A percentile compares a stretch with the other conserved stretches of the same genome.
These are phyloP conservation scores for Coluber constrictor DNA, from an alignment of 2,797 vertebrate genomes.

Conservation along the genomic window DNA sequence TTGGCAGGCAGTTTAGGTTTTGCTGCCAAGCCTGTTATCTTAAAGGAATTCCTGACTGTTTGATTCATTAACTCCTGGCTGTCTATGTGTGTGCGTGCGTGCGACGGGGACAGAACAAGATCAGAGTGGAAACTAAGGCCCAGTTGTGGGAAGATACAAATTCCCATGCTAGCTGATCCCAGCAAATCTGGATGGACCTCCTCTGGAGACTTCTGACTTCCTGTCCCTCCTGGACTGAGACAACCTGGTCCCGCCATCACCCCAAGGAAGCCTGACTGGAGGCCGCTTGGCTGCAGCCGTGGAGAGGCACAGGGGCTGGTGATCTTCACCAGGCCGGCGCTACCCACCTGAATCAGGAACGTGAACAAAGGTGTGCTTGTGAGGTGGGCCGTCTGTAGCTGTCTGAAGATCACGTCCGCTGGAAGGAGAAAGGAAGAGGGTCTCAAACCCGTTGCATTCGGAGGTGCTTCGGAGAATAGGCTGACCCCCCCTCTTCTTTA, in stretches of 20 bases:
- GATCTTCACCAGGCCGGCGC: constrained; percentile 14
- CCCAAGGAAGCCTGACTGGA: neutral
- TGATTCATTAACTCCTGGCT: too few relatives aligned
- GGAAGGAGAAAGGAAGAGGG: constrained; percentile 26
- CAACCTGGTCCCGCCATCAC: neutral
- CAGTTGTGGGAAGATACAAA: neutral
- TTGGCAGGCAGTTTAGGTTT: too few relatives aligned
- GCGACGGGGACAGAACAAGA: neutral
- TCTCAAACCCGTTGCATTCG: neutral
- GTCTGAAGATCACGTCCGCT: constrained; percentile 62
- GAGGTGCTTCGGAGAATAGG: neutral
- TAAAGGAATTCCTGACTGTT: too few relatives aligned
- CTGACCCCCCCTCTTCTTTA: neutral
- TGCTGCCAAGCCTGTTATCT: too few relatives aligned
- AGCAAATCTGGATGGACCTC: neutral
- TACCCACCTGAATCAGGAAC: constrained; percentile 77
- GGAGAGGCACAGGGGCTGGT: neutral
- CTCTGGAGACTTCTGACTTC: neutral
- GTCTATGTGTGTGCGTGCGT: too few relatives aligned
- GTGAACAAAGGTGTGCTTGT: constrained; percentile 77
- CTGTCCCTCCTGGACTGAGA: neutral
- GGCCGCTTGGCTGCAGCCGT: neutral
- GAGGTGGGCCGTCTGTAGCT: constrained; percentile 46
- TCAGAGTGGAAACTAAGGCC: neutral
- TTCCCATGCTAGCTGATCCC: neutral